These are phyloP conservation scores for Spongilla lacustris DNA, from an alignment of 37 sponge, comb jelly and placozoan genomes.

Conservation along the genomic window DNA sequence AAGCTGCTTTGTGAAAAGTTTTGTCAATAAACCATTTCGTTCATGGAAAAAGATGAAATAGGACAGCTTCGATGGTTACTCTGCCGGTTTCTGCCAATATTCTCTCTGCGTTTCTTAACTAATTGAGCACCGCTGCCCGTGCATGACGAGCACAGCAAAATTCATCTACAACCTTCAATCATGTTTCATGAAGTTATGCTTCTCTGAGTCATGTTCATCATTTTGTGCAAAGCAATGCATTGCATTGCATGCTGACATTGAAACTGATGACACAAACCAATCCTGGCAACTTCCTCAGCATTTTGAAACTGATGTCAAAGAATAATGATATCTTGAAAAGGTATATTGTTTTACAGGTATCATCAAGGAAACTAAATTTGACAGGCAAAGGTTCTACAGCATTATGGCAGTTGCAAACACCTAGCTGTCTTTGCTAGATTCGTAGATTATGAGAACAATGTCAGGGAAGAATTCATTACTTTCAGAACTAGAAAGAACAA, in stretches of 20 bases:
- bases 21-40: not conserved
- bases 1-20: not conserved
- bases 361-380: not conserved
- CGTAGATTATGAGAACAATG: conserved; percentile 14
- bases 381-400: not conserved
- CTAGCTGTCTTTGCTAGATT: too few species aligned
- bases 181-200: conserved; percentile 13
- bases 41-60: not conserved
- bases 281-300: conserved; percentile 42
- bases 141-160: too few species aligned
- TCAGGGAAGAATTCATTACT: conserved; percentile 1
- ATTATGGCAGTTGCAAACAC: conserved; percentile 45
- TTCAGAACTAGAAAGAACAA: not conserved
- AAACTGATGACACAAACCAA: not conserved
- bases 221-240: conserved; percentile 43
- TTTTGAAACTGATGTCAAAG: conserved; percentile 15
- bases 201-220: too few species aligned
- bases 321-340: not conserved
- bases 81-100: too few species aligned
- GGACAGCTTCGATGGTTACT: too few species aligned
- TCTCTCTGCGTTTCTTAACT: too few species aligned
- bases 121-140: too few species aligned
- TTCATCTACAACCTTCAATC: not conserved
- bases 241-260: conserved; percentile 28
- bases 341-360: not conserved